Conservation (phyloP, 1,140 invertebrate species). For the Phortica variegata region DNA sequence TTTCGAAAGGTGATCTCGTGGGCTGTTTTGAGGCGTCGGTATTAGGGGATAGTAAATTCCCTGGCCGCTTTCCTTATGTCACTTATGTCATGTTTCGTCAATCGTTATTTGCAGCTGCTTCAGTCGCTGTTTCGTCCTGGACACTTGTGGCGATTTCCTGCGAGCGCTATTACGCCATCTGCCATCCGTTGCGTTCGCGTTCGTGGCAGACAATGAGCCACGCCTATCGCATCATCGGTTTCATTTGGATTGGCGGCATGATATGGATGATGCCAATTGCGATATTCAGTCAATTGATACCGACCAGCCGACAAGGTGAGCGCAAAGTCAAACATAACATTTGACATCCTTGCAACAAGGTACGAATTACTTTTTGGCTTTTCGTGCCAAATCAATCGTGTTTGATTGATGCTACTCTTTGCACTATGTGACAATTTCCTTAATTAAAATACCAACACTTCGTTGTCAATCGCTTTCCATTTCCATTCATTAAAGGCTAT, state of each 20-base stretch:
- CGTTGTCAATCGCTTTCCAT: no score
- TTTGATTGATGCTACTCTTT: not conserved
- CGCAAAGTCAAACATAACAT: not conserved
- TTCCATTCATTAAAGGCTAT: conserved; percentile 25
- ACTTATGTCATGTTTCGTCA: conserved; percentile 1
- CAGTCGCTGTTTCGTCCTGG: conserved; percentile 85
- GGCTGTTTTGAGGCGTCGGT: no score
- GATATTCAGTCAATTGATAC: conserved; percentile 64
- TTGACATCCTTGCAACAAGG: not conserved
- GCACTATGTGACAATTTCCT: not conserved
- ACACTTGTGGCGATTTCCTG: conserved; percentile 87
- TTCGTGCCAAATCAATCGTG: not conserved
- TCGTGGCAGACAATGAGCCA: conserved; percentile 88
- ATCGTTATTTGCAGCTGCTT: conserved; percentile 67
- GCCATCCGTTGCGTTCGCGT: conserved; percentile 78
- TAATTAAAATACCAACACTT: not conserved
- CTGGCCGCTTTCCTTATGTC: not conserved
- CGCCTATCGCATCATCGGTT: conserved; percentile 83
- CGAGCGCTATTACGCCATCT: conserved; percentile 90
- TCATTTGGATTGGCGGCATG: conserved; percentile 73
- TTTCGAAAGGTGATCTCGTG: no score
- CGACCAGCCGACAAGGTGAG: conserved; percentile 56
- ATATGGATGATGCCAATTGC: conserved; percentile 70
- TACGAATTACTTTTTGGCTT: not conserved
- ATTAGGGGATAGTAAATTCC: conserved; percentile 11